These are phyloP conservation scores for Lagorchestes hirsutus DNA, from an alignment of 2,797 vertebrate species.

Conservation along the genomic window DNA sequence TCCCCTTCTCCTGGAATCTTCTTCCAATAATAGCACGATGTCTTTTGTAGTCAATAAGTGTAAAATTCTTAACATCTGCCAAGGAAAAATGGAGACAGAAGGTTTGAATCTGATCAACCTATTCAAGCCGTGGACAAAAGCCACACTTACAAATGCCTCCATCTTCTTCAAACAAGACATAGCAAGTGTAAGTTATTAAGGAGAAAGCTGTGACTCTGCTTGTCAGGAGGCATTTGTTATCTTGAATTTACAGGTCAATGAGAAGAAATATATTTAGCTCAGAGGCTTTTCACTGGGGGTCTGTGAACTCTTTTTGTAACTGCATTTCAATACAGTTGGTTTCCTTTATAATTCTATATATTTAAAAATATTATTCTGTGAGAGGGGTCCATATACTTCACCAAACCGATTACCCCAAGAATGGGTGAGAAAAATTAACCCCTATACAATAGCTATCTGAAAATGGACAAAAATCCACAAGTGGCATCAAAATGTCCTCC, in stretches of 20 bases:
- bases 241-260: neutral
- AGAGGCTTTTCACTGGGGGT: neutral
- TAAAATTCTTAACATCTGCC: neutral
- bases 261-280: neutral
- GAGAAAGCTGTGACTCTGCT: neutral
- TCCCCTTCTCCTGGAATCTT: neutral
- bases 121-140: neutral
- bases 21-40: neutral
- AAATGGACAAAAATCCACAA: neutral
- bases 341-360: neutral
- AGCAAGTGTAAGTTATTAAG: neutral
- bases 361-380: neutral
- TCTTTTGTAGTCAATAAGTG: neutral
- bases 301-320: neutral
- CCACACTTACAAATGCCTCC: neutral
- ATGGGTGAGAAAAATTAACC: neutral
- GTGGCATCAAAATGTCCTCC: neutral
- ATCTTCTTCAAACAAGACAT: neutral
- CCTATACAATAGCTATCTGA: neutral
- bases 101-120: neutral
- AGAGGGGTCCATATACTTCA: neutral
- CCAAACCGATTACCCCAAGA: neutral
- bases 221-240: neutral
- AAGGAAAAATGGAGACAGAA: neutral
- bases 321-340: neutral